A percentile compares a stretch with the other conserved stretches of the same genome.
These are phyloP conservation scores for Drosophila paracracens DNA, from an alignment of 2,888 invertebrate species.

Conservation along the genomic window DNA sequence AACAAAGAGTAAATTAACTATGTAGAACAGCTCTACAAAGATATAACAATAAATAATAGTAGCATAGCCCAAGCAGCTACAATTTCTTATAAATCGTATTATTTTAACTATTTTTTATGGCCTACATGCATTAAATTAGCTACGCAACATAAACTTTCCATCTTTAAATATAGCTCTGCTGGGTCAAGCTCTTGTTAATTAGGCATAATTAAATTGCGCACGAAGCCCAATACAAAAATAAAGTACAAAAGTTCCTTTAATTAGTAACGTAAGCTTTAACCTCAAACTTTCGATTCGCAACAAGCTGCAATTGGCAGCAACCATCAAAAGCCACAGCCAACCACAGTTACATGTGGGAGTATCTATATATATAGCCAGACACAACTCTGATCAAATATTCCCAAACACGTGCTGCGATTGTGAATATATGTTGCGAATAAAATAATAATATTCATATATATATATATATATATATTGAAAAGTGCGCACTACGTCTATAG, in stretches of 20 bases:
- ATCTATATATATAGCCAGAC: conserved; percentile 10
- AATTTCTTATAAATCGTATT: not conserved
- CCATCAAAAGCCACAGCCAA: conserved; percentile 21
- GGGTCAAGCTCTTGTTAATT: conserved; percentile 38
- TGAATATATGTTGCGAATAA: too few species aligned
- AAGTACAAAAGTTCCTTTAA: conserved; percentile 36
- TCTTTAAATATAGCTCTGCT: not conserved
- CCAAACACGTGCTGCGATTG: conserved; percentile 16
- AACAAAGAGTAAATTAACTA: not conserved
- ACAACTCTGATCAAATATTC: conserved; percentile 11
- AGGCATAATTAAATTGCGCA: conserved; percentile 48
- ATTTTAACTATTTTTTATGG: not conserved
- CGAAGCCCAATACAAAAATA: conserved; percentile 14
- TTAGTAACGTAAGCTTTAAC: conserved; percentile 6
- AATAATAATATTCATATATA: too few species aligned
- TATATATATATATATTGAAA: too few species aligned
- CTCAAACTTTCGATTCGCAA: conserved; percentile 16
- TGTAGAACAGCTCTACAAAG: not conserved
- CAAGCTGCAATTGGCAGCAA: conserved; percentile 10
- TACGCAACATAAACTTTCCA: conserved; percentile 4
- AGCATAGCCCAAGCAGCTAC: not conserved
- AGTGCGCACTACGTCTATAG: too few species aligned
- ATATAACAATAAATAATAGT: not conserved
- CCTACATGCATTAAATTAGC: not conserved
- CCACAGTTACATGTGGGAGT: conserved; percentile 24